phyloP scores from a whole-genome alignment of 2,113 vertebrate species.

The Colaptes auratus region DNA sequence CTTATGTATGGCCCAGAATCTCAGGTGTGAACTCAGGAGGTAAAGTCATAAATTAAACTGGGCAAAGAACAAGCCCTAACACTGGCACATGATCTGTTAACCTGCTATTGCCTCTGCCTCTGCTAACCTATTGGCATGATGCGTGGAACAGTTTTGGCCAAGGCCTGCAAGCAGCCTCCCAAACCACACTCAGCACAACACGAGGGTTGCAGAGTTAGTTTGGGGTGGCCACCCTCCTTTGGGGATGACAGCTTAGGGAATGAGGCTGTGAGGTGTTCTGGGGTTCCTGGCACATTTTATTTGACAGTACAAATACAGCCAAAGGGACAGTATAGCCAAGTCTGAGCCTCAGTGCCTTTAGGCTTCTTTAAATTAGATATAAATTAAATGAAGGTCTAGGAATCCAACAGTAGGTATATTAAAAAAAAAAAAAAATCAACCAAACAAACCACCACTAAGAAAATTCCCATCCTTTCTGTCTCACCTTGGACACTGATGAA shows the following conservation, averaged over 20 bases:
- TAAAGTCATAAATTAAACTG: not conserved
- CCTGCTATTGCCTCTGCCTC: not conserved
- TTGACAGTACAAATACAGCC: not conserved
- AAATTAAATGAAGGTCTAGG: not conserved
- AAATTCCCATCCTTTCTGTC: not conserved
- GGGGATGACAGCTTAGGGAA: not conserved
- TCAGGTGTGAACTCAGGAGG: not conserved
- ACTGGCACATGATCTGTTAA: not conserved
- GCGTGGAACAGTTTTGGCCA: not conserved
- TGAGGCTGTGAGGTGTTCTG: not conserved
- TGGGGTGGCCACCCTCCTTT: not conserved
- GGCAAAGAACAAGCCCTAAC: not conserved
- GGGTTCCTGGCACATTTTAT: not conserved
- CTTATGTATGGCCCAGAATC: not conserved
- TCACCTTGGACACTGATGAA: not conserved
- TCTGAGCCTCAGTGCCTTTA: not conserved
- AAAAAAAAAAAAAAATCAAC: not conserved
- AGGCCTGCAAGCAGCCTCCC: not conserved
- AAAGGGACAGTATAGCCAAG: not conserved
- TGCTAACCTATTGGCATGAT: not conserved
- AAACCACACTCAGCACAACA: not conserved
- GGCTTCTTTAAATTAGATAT: not conserved
- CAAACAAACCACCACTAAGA: too few relatives aligned
- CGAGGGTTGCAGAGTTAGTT: not conserved
- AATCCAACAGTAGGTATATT: not conserved